Base-by-base conservation (phyloP, 1,140 invertebrate genomes). In the Bombyx mandarina region DNA sequence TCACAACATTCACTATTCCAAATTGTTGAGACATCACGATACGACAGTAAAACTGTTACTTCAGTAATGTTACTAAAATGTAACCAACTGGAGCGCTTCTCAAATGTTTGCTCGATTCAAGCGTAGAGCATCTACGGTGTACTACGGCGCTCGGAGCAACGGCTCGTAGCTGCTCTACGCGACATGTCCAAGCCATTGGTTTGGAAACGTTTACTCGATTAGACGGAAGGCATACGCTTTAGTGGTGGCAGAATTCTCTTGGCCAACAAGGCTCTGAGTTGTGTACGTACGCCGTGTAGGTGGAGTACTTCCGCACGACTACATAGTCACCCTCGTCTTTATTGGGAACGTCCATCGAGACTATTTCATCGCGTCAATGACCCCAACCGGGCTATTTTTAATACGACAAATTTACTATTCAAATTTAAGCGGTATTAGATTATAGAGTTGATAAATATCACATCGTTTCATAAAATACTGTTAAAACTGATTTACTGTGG, bases 201-300 rank as follows among this genome's bases (percentile, higher is more conserved):
- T 66, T 65, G 71, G 75, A 79, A 79, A 76, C 64, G 67, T 79
- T 72, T 77, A 78, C 73, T 77, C 73, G 75, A 78, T 79, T 81
- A 81, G 70, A 79, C 65, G 69, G 75, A 81, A 82, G 63, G 66
- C 73, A 72, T 75, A 81, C 73, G 76, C 70, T 80, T 80, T 80
- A 73, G 73, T 71, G 69, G 66, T 68, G 64, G 69, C 71, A 55
- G 62, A 60, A 66, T 66, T 66, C 57, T 69, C 57, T 67, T 57
- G 60, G 55, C 63, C 61, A 62, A 22, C 61, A 61, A 48, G 56
- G 51, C 55, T 52, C 56, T 63, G 56, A 67, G 65, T 65, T 66
- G 64, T 63, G 57, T 63, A 62, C 26, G 26, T 35, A 35, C 26
- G 26, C 4, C 26, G 4, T 35, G 26, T 35, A 35, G 26, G 26